Evolutionary conservation across 2,797 vertebrate species (phyloP), one percentile per base, ranked within the genome.

Genomic region (Falco concolor): DNA sequence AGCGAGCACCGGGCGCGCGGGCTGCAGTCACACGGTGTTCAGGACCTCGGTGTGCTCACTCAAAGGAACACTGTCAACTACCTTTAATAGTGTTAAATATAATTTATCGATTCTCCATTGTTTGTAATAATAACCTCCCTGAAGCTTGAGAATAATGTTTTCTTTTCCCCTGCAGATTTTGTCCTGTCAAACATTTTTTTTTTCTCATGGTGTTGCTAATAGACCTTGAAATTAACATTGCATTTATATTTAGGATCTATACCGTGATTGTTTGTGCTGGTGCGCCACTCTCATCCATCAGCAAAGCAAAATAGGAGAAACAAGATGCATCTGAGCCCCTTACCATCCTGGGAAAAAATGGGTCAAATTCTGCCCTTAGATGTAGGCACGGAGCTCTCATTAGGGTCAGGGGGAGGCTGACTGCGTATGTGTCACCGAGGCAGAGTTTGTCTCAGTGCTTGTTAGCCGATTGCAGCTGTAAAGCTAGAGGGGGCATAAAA

Each of bases 161-260:
- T 96, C 86, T 94, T 95, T 96, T 84, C 89, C 93, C 88, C 92
- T 97, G 96, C 76, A 93, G 89, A 92, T 96, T 96, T 91, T 78
- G 60, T 93, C 74, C 91, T 85, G 93, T 95, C 93, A 89, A 77
- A 94, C 72, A 40, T 92, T 93, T 15, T 91, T 92, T 92, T 92
- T 88, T 92, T 61, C 80, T 56, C 5, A 0, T 56, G 42, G 82
- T 92, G 81, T 69, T 97, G 97, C 96, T 97, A 97, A 93, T 76
- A 97, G 97, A 96, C 86, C 96, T 98, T 97, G 97, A 97, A 97
- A 97, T 97, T 96, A 97, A 95, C 82, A 93, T 63, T 21, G n/a
- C 84, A 44, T 90, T 95, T 89, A 96, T 89, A 83, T 86, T 93
- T 91, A 86, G 91, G 57, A 27, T 88, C 70, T 76, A 49, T 52